Base-by-base conservation (phyloP, 2,888 invertebrate species). In the Marronus borbonicus region DNA sequence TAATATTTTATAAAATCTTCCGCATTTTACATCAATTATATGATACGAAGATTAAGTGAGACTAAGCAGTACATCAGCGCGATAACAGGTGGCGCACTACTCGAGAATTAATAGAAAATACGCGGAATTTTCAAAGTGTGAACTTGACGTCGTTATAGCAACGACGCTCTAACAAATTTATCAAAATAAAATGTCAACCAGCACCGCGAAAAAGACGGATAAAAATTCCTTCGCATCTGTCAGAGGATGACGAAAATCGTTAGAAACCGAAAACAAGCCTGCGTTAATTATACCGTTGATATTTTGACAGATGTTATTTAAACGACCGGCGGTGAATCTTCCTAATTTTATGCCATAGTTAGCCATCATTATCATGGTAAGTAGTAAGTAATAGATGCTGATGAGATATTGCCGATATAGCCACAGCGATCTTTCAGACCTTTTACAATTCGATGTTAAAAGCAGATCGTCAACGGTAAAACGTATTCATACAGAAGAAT, bases 261-360 rank as follows among this genome's bases (percentile, higher is more conserved):
- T 74, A 62, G 60, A 74, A 74, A 74, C 72, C 60, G 60, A 10
- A 74, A 74, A 39, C 72, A 60, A 74, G 60, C 44, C 72, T 12
- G 60, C 44, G 49, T 60, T 60, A 76, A 66, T 68, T 20, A 17
- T n/a, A 76, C 55, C 74, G 77, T 70, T 77, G 77, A 72, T 65
- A 31, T 72, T 77, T 77, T 77, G 72, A 77, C 77, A 77, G 50
- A 74, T 20, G 1, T 20, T 76, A 76, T 65, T 65, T 50, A 28
- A 52, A 50, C 64, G 24, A 31, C 28, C 60, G n/a, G 20, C 39
- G 58, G 31, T 7, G 58, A 60, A 28, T 39, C 28, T 24, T 14
- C 44, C 0, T 24, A 39, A 17, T 60, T 20, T 31, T 24, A 74
- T 14, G 14, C 49, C 3, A 20, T 50, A 50, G n/a, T 62, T 20